Conservation (phyloP, 1,140 invertebrate genomes). For the Dinoponera quadriceps region DNA sequence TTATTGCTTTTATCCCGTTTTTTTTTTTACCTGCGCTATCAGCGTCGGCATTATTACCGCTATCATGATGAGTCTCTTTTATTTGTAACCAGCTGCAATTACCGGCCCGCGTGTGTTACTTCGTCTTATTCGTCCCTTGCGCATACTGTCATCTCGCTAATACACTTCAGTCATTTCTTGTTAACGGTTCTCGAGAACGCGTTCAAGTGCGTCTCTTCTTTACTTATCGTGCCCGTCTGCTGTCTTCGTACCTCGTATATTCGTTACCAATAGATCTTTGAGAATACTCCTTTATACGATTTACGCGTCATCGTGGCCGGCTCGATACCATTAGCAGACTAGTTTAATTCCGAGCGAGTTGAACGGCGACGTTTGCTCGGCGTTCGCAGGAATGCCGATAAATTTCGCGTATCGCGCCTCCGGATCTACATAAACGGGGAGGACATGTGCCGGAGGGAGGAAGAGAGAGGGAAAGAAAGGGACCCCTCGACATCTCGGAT, state of each 20-base stretch:
- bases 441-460: constrained; percentile 5
- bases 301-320: not conserved
- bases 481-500: constrained; percentile 64
- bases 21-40: not conserved
- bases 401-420: constrained; percentile 62
- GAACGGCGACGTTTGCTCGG: constrained; percentile 32
- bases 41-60: not conserved
- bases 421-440: constrained; percentile 63
- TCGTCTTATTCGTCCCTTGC: not conserved
- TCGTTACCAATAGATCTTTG: not conserved
- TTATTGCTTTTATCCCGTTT: not conserved
- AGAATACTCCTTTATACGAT: too few relatives aligned
- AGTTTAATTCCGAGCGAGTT: constrained; percentile 42
- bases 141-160: not conserved
- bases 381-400: constrained; percentile 57
- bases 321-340: not conserved
- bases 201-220: not conserved
- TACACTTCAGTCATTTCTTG: not conserved
- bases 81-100: not conserved
- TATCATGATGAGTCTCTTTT: not conserved
- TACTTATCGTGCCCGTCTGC: not conserved
- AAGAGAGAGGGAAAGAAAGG: constrained; percentile 24
- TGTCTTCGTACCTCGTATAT: not conserved
- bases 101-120: not conserved
- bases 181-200: not conserved